Conservation (phyloP, 2,888 invertebrate genomes). For the Tortrix viridana region DNA sequence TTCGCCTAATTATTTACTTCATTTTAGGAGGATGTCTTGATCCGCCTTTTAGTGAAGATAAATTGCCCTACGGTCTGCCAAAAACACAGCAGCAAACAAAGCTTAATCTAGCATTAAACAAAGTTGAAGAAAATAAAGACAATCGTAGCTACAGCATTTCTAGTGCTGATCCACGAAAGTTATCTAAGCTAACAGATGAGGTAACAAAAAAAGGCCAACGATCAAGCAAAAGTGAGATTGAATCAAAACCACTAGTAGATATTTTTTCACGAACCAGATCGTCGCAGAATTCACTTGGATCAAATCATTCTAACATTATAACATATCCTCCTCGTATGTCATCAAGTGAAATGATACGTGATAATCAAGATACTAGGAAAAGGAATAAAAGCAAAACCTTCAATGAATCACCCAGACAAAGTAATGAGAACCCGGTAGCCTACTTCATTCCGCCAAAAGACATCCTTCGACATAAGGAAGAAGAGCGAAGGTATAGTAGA, state of each 20-base stretch:
- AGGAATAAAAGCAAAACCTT: slow-evolving; percentile 37
- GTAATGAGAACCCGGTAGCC: slow-evolving; percentile 44
- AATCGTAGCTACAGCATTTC: background rate
- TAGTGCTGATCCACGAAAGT: slow-evolving; percentile 1
- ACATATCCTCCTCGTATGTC: slow-evolving; percentile 59
- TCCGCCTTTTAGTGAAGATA: slow-evolving; percentile 72
- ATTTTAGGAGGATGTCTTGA: slow-evolving; percentile 71
- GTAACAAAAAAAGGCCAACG: background rate
- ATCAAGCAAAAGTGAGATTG: slow-evolving; percentile 16
- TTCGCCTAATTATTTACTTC: background rate
- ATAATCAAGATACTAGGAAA: slow-evolving; percentile 43
- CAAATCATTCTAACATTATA: slow-evolving; percentile 56
- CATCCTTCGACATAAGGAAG: slow-evolving; percentile 39
- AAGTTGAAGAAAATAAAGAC: slow-evolving; percentile 6
- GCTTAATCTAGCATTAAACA: background rate
- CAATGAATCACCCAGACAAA: slow-evolving; percentile 18
- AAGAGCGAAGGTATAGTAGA: slow-evolving; percentile 25
- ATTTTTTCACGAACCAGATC: slow-evolving; percentile 43
- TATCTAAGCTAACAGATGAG: background rate
- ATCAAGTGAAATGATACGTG: slow-evolving; percentile 44
- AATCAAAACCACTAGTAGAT: slow-evolving; percentile 45
- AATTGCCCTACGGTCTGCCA: slow-evolving; percentile 57
- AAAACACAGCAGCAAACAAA: slow-evolving; percentile 12
- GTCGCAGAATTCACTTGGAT: slow-evolving; percentile 41
- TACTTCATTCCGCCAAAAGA: slow-evolving; percentile 56